Evolutionary conservation across 2,888 invertebrate species (phyloP).

Genomic region (Smittia sp.): DNA sequence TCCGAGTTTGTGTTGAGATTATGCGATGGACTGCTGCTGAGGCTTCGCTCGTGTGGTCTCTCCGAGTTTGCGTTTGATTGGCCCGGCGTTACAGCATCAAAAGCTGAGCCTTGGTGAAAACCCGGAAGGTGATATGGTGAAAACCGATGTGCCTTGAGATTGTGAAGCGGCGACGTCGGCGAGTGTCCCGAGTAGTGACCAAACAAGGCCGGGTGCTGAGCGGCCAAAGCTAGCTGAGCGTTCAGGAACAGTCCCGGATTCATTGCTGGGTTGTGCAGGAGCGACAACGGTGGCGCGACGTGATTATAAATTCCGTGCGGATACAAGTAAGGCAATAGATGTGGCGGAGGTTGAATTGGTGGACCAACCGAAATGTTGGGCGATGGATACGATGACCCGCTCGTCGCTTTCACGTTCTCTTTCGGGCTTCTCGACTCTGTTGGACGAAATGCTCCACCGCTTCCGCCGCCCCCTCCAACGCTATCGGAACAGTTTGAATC

Average conservation of each 20-base stretch:
- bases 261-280: constrained; percentile 64
- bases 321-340: constrained; percentile 87
- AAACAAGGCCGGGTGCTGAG: constrained; percentile 78
- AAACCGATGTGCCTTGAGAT: constrained; percentile 75
- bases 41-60: constrained; percentile 49
- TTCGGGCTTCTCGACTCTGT: constrained; percentile 56
- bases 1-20: constrained; percentile 48
- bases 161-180: constrained; percentile 67
- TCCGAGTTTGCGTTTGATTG: constrained; percentile 49
- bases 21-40: constrained; percentile 53
- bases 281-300: constrained; percentile 60
- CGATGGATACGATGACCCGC: constrained; percentile 71
- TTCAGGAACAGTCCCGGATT: constrained; percentile 84
- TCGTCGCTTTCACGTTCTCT: constrained; percentile 52
- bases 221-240: constrained; percentile 81
- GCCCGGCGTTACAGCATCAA: constrained; percentile 84
- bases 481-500: constrained; percentile 72
- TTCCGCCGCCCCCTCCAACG: constrained; percentile 53
- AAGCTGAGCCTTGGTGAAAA: constrained; percentile 71
- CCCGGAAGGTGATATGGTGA: constrained; percentile 85
- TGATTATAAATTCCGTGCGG: constrained; percentile 84
- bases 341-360: constrained; percentile 86
- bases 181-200: constrained; percentile 68
- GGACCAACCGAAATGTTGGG: constrained; percentile 94
- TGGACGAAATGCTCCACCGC: constrained; percentile 53